phyloP scores from a whole-genome alignment of 2,113 vertebrate genomes.

The Aegithalos caudatus region DNA sequence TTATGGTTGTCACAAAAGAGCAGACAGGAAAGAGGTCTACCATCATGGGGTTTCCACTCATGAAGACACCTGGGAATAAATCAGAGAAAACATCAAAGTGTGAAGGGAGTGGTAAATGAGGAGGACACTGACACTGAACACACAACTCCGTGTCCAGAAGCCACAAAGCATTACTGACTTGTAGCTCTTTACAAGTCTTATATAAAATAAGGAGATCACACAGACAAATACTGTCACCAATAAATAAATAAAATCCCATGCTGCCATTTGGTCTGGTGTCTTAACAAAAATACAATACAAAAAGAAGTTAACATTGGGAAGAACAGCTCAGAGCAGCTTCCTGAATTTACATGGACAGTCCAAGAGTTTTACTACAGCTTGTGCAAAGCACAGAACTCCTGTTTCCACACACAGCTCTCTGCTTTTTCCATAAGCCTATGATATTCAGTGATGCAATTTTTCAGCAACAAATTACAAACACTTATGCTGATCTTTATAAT shows the following conservation, averaged over 20 bases:
- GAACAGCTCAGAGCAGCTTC: not conserved
- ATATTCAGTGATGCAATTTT: not conserved
- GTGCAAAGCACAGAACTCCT: not conserved
- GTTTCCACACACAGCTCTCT: not conserved
- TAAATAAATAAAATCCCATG: not conserved
- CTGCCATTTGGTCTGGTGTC: not conserved
- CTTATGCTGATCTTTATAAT: not conserved
- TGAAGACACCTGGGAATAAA: slow-evolving; percentile 86
- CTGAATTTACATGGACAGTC: not conserved
- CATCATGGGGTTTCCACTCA: slow-evolving; percentile 91
- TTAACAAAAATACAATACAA: not conserved
- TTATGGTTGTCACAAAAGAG: slow-evolving; percentile 99
- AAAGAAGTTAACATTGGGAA: not conserved
- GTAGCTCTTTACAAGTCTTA: not conserved
- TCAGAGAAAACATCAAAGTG: not conserved
- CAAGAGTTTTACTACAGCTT: not conserved
- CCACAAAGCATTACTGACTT: not conserved
- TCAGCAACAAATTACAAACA: not conserved
- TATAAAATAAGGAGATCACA: not conserved
- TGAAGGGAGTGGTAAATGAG: not conserved
- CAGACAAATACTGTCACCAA: not conserved
- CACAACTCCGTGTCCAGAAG: not conserved
- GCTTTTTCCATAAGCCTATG: not conserved
- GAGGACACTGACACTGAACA: not conserved
- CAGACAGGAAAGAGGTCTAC: slow-evolving; percentile 91